Percentiles rank a stretch among this genome's conserved stretches.
phyloP scores from a whole-genome alignment of 2,888 invertebrate species.

The Rotaria macrura region DNA sequence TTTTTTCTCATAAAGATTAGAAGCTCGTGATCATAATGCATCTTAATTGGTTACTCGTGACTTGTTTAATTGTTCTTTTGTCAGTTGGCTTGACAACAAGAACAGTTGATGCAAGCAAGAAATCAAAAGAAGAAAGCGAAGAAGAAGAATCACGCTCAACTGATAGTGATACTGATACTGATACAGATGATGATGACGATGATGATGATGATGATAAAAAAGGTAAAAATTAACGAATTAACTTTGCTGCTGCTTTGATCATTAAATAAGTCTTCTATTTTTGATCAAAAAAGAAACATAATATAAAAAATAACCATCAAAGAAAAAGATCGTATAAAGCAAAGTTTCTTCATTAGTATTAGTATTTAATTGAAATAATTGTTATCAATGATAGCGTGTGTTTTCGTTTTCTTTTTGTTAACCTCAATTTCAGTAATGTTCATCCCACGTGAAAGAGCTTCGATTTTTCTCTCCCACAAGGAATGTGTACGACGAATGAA shows the following conservation, averaged over 20 bases:
- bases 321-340: background rate
- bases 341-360: background rate
- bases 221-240: background rate
- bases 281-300: background rate
- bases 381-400: background rate
- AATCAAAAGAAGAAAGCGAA: background rate
- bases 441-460: conserved; percentile 33
- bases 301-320: no score
- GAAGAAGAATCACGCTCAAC: background rate
- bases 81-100: background rate
- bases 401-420: background rate
- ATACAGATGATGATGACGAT: background rate
- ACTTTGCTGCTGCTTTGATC: no score
- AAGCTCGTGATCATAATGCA: background rate
- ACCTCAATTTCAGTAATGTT: conserved; percentile 23
- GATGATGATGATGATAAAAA: conserved; percentile 17
- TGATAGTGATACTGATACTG: background rate
- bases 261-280: no score
- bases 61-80: background rate
- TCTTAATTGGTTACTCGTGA: background rate
- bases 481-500: conserved; percentile 34
- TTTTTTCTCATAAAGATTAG: background rate
- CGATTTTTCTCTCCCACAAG: conserved; percentile 34
- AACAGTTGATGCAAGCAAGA: background rate
- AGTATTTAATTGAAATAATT: background rate